Base-by-base conservation (phyloP, 2,888 invertebrate species). In the Pediacus dermestoides region DNA sequence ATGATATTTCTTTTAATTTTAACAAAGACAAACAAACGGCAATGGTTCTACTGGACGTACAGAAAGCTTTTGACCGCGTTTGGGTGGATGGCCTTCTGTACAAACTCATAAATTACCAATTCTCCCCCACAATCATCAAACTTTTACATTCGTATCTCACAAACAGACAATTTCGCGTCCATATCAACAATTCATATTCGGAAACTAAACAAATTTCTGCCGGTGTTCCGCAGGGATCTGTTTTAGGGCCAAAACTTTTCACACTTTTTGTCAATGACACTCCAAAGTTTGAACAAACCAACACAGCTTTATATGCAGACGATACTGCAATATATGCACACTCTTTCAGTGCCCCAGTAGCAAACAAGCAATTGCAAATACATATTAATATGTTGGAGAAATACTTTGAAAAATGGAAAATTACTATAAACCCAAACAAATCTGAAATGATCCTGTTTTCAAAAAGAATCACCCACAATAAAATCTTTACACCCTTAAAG, bases 41-140 rank as follows among this genome's bases (percentile, higher is more conserved):
- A 0, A 50, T 61, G 45, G 32, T 55, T 1, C 39, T 64, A n/a
- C 32, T 64, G 9, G 59, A 64, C 26, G 56, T 64, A 6, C 53
- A 58, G 35, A 61, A 63, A 44, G 63, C 64, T 0, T 67, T 67
- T 27, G 60, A 65, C 33, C 51, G 48, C 26, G 60, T 63, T 0
- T 61, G 61, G 57, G 48, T 53, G n/a, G 39, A 54, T n/a, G 57
- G 57, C 3, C 52, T 64, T 2, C 43, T 59, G 1, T 50, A 45
- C 36, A 62, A 60, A 50, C 42, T 65, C 36, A 48, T 51, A 1
- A 30, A 44, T 30, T 12, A 41, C 15, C 37, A 51, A 11, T 46
- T 55, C 15, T 55, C 56, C 3, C 3, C 3, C 3, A 18, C 34
- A 3, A 6, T 61, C n/a, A 46, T 56, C 3, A 50, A 46, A 36